Percentiles rank a stretch among this genome's conserved stretches.
Conservation (phyloP, 2,888 invertebrate genomes). For the Hybos culiciformis region DNA sequence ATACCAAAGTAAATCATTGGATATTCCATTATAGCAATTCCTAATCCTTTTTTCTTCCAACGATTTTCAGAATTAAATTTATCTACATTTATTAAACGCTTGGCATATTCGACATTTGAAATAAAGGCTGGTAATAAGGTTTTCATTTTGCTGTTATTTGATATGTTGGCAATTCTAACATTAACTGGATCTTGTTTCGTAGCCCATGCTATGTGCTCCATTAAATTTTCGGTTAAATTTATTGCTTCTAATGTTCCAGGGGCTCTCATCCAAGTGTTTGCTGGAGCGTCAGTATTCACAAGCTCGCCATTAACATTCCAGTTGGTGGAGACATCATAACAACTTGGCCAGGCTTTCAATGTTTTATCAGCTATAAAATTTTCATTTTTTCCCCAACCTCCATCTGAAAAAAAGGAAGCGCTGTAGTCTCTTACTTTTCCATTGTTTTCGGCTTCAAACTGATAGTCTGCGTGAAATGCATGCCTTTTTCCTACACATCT, state of each 20-base stretch:
- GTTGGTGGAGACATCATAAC: conserved; percentile 50
- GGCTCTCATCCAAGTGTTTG: conserved; percentile 55
- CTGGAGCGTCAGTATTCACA: conserved; percentile 50
- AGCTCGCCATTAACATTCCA: conserved; percentile 54
- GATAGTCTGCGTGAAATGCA: conserved; percentile 47
- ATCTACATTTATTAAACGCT: conserved; percentile 40
- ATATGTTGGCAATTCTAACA: conserved; percentile 43
- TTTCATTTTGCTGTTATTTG: conserved; percentile 29
- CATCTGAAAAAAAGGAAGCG: conserved; percentile 40
- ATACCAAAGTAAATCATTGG: conserved; percentile 40
- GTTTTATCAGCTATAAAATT: conserved; percentile 27
- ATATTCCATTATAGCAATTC: conserved; percentile 56
- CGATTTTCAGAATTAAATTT: conserved; percentile 53
- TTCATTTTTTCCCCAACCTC: conserved; percentile 44
- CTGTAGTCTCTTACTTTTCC: conserved; percentile 56
- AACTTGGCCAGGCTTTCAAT: conserved; percentile 37
- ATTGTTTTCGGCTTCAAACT: conserved; percentile 45
- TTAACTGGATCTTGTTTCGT: conserved; percentile 43
- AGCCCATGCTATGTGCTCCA: conserved; percentile 50
- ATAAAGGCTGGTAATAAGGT: conserved; percentile 41
- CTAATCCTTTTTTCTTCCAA: conserved; percentile 67
- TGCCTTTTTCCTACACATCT: conserved; percentile 51
- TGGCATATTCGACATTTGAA: conserved; percentile 40
- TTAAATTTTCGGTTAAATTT: conserved; percentile 46
- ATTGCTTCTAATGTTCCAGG: conserved; percentile 48